Evolutionary conservation across 2,113 vertebrate genomes (phyloP).

Genomic region (Zosterops pallidus): DNA sequence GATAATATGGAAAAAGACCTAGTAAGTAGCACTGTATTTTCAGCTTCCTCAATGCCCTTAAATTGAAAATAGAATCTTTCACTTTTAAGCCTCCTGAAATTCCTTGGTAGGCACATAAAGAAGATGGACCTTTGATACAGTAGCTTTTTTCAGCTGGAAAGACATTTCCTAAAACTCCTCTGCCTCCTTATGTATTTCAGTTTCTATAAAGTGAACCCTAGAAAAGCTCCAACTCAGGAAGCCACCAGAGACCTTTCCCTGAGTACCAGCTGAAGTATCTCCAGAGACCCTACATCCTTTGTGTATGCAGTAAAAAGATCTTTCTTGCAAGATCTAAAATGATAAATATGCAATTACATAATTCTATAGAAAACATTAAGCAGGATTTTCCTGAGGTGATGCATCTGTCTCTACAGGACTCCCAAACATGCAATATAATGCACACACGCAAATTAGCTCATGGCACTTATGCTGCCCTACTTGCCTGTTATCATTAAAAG

Average conservation of each 20-base stretch:
- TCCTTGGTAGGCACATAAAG: neutral
- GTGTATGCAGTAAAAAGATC: neutral
- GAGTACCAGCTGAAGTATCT: neutral
- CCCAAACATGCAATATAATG: conserved; percentile 48
- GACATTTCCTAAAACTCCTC: neutral
- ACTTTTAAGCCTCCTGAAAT: neutral
- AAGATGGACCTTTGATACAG: neutral
- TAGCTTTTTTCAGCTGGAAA: neutral
- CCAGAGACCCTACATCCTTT: neutral
- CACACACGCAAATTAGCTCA: neutral
- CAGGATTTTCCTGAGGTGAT: conserved; percentile 32
- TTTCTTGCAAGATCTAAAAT: neutral
- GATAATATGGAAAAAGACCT: neutral
- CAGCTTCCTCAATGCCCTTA: neutral
- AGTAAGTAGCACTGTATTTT: neutral
- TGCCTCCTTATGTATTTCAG: neutral
- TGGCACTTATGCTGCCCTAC: neutral
- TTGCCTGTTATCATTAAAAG: conserved; percentile 65
- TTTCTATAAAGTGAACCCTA: neutral
- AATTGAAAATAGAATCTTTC: neutral
- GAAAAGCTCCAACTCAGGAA: neutral
- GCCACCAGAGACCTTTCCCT: neutral
- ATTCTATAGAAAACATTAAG: conserved; percentile 12
- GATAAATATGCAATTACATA: conserved; percentile 3
- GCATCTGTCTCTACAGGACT: conserved; percentile 22